These are phyloP conservation scores for Pampusana beccarii DNA, from an alignment of 2,113 vertebrate species.

Conservation along the genomic window DNA sequence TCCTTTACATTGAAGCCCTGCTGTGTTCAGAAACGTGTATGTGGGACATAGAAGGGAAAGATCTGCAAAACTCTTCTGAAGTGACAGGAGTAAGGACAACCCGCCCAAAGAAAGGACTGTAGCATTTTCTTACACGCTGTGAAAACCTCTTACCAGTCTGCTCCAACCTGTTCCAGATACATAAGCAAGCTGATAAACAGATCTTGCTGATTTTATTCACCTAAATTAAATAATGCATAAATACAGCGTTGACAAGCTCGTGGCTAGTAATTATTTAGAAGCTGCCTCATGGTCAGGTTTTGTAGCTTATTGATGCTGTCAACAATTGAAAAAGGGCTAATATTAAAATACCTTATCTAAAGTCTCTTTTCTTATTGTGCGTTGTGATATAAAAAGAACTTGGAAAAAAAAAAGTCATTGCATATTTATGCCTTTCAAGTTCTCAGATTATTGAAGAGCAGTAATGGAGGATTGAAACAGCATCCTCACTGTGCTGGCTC, in stretches of 20 bases:
- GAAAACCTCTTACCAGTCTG: background rate
- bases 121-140: background rate
- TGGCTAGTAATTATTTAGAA: conserved; percentile 42
- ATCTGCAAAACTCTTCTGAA: background rate
- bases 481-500: conserved; percentile 1
- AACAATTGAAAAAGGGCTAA: background rate
- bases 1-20: background rate
- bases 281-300: conserved; percentile 13
- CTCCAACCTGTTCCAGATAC: conserved; percentile 20
- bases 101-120: background rate
- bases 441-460: conserved; percentile 31
- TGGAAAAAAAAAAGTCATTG: background rate
- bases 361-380: background rate
- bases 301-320: background rate
- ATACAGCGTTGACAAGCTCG: background rate
- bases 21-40: background rate
- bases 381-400: conserved; percentile 27
- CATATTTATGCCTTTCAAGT: conserved; percentile 56
- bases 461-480: background rate
- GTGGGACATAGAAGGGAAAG: background rate
- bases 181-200: conserved; percentile 22
- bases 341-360: conserved; percentile 25
- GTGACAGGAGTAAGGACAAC: background rate
- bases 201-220: conserved; percentile 35
- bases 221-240: conserved; percentile 43